Conservation (phyloP, 2,888 invertebrate genomes). For the Cosmia pyralina region DNA sequence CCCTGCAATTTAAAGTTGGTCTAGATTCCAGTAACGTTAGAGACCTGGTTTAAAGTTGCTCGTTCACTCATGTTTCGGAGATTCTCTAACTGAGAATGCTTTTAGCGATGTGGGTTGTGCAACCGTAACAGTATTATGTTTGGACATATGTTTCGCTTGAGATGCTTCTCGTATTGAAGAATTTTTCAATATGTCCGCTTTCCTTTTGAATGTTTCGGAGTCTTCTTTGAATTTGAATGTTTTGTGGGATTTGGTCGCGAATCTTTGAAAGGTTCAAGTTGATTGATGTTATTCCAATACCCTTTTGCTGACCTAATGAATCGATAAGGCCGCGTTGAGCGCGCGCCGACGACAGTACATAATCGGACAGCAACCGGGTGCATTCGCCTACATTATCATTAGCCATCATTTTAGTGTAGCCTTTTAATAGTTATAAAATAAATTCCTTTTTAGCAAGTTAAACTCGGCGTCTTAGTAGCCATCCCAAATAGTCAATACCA, state of each 20-base stretch:
- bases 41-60: constrained; percentile 57
- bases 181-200: constrained; percentile 12
- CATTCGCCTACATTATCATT: too few species aligned
- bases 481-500: too few species aligned
- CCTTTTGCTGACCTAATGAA: too few species aligned
- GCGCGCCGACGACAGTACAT: too few species aligned
- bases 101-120: constrained; percentile 51
- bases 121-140: constrained; percentile 34
- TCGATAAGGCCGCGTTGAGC: too few species aligned
- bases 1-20: constrained; percentile 60
- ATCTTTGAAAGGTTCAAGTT: not conserved
- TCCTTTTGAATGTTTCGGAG: not conserved
- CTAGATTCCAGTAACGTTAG: constrained; percentile 52
- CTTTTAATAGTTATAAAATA: too few species aligned
- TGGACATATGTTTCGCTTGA: constrained; percentile 10
- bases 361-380: too few species aligned
- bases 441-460: too few species aligned
- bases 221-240: constrained; percentile 1
- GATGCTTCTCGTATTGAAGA: constrained; percentile 3
- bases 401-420: too few species aligned
- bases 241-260: not conserved
- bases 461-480: too few species aligned
- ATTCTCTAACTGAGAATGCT: constrained; percentile 52
- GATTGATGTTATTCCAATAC: too few species aligned
- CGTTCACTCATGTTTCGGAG: constrained; percentile 51